Evolutionary conservation across 2,113 vertebrate genomes (phyloP), one percentile per base, ranked within the genome.

Genomic region (Zapornia atra): DNA sequence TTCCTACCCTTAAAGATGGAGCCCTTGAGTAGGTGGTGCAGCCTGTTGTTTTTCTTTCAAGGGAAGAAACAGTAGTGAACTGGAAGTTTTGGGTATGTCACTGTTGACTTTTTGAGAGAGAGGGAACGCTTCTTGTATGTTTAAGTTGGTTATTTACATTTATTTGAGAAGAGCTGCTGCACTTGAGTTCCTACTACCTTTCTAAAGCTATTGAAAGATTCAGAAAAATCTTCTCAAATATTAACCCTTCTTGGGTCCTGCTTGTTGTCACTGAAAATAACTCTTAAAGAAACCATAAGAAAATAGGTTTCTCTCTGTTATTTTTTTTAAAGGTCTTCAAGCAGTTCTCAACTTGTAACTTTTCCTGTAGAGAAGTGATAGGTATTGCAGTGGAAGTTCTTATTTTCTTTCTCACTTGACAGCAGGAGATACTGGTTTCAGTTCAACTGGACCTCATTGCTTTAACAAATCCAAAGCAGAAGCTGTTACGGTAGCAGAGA

Each of bases 381-480:
- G 64, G 75, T 89, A 22, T 31, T 63, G 57, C 46, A 56, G 64
- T 15, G 34, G 13, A 78, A 79, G 36, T 48, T 48, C 60, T 6
- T 92, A n/a, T 91, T 94, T 94, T 68, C 33, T 80, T 84, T 38
- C 71, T 79, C 92, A 63, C 64, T 46, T 93, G 63, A 79, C 53
- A 86, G 75, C 68, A 14, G 69, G 42, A 87, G 76, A 12, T 69
- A 56, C 5, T 2, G 15, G 71, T 33, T 75, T 88, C 82, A 64
- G 71, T 33, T 66, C 88, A 33, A 56, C 69, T 79, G 54, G 53
- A 77, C 77, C 82, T 59, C 38, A 38, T 91, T 86, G 88, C 76
- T 96, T 75, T 78, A 54, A 88, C 82, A 88, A 86, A 77, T 65
- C 82, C 53, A 63, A 51, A 76, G 57, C 51, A 80, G 92, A 96